A percentile compares a stretch with the other conserved stretches of the same genome.
Conservation (phyloP, 2,797 vertebrate genomes). For the Hafferia zeledoni region DNA sequence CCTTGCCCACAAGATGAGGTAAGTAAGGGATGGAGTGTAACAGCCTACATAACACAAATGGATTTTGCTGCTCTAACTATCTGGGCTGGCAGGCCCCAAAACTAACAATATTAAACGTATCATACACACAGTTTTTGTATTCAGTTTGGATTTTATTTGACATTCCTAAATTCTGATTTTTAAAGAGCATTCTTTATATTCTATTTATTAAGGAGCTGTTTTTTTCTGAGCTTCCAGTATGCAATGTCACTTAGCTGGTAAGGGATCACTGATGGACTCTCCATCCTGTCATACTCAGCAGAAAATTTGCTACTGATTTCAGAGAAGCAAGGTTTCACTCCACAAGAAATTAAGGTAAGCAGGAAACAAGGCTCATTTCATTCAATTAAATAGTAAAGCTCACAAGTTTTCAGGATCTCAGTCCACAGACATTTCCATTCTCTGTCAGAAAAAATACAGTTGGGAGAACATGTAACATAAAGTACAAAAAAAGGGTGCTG, state of each 20-base stretch:
- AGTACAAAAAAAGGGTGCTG: constrained; percentile 42
- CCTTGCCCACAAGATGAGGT: constrained; percentile 74
- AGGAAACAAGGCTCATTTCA: constrained; percentile 43
- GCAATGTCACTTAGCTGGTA: neutral
- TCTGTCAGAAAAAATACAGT: constrained; percentile 50
- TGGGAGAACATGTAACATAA: constrained; percentile 7
- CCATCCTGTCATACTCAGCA: neutral
- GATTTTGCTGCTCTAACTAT: constrained; percentile 41
- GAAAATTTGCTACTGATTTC: neutral
- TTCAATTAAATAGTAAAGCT: constrained; percentile 39
- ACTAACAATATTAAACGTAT: constrained; percentile 17
- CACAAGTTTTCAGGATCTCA: constrained; percentile 23
- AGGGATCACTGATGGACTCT: neutral
- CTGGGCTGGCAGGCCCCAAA: constrained; percentile 8
- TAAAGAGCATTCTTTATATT: neutral
- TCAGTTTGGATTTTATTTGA: constrained; percentile 14
- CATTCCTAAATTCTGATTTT: neutral
- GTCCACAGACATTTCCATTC: constrained; percentile 57
- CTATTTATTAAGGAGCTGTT: neutral
- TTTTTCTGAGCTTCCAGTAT: neutral
- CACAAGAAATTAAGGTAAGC: constrained; percentile 17
- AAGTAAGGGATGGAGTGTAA: constrained; percentile 57
- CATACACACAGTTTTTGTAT: neutral
- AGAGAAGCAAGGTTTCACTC: neutral
- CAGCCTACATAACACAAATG: neutral